Conservation (phyloP, 2,113 vertebrate genomes). For the Pteruthius melanotis region DNA sequence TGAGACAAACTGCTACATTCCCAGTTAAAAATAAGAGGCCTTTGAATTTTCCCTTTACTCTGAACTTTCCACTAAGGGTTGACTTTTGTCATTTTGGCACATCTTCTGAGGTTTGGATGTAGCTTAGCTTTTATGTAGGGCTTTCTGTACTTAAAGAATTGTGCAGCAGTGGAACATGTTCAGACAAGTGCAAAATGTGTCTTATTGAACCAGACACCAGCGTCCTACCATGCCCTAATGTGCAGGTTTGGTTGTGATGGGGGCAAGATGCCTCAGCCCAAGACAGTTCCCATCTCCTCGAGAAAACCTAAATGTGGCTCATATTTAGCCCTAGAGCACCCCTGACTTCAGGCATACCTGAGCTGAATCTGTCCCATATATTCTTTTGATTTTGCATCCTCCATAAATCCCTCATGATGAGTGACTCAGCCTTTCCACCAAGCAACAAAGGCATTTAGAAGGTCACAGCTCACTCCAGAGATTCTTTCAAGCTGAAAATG, state of each 20-base stretch:
- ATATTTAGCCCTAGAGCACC: neutral
- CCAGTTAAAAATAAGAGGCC: constrained; percentile 37
- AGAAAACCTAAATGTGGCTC: neutral
- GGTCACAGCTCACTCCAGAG: neutral
- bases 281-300: neutral
- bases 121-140: neutral
- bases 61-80: constrained; percentile 27
- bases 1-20: constrained; percentile 16
- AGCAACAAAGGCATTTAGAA: neutral
- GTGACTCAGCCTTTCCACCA: neutral
- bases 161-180: neutral
- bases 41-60: constrained; percentile 22
- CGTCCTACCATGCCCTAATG: neutral
- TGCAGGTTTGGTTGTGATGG: neutral
- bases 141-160: neutral
- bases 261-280: neutral
- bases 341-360: neutral
- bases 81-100: constrained; percentile 6
- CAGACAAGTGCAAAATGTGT: neutral
- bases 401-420: neutral
- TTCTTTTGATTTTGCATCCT: neutral
- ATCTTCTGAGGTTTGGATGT: neutral
- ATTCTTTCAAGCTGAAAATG: neutral
- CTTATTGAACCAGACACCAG: neutral
- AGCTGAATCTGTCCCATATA: neutral